These are phyloP conservation scores for Epinephelus malabaricus DNA, from an alignment of 2,797 vertebrate genomes.

Conservation along the genomic window DNA sequence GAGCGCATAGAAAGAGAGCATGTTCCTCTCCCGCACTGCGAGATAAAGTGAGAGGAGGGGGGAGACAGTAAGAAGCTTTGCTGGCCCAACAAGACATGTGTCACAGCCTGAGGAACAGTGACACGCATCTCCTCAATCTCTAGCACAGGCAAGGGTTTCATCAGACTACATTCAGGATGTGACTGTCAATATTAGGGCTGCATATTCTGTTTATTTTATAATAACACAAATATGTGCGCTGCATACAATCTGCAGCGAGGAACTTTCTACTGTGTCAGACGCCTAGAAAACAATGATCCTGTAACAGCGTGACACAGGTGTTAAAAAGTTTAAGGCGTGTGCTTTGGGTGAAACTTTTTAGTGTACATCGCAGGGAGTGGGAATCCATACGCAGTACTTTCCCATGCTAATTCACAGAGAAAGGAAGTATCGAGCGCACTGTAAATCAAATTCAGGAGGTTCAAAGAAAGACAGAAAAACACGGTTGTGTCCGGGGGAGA, in stretches of 20 bases:
- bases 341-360: constrained; percentile 61
- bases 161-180: constrained; percentile 47
- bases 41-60: constrained; percentile 56
- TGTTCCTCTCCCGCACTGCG: constrained; percentile 64
- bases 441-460: constrained; percentile 68
- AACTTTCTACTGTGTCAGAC: constrained; percentile 41
- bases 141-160: constrained; percentile 41
- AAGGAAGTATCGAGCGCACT: constrained; percentile 35
- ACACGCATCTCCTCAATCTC: constrained; percentile 64
- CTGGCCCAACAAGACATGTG: constrained; percentile 82
- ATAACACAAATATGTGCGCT: constrained; percentile 32
- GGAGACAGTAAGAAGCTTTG: constrained; percentile 40
- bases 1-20: constrained; percentile 82
- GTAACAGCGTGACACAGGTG: constrained; percentile 41
- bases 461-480: constrained; percentile 60
- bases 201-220: constrained; percentile 61
- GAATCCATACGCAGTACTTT: constrained; percentile 42
- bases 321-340: constrained; percentile 58
- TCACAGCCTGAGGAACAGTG: constrained; percentile 76
- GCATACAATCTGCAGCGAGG: constrained; percentile 27
- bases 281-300: constrained; percentile 36
- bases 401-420: constrained; percentile 56
- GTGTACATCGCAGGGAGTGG: constrained; percentile 35
- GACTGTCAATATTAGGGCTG: constrained; percentile 61
- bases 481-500: constrained; percentile 31